A percentile compares a stretch with the other conserved stretches of the same genome.
Conservation (phyloP, 92 coral and sea anemone species). For the Paramuricea clavata region DNA sequence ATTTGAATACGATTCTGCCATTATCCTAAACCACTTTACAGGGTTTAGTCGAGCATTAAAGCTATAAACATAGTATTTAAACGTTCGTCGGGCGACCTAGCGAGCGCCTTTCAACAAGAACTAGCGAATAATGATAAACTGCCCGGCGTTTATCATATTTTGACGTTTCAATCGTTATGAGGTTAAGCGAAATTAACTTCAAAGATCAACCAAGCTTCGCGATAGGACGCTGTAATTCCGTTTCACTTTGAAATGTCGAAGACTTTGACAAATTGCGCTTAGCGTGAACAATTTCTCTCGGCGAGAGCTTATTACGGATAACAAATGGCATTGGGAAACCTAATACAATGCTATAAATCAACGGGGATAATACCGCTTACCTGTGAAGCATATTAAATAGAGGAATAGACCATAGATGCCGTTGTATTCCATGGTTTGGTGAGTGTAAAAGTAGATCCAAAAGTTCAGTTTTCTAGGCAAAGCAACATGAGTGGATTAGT, state of each 20-base stretch:
- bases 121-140: slow-evolving; percentile 41
- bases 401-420: not conserved
- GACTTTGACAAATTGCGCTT: slow-evolving; percentile 49
- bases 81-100: not conserved
- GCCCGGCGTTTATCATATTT: slow-evolving; percentile 55
- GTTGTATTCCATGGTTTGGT: not conserved
- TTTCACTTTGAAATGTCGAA: slow-evolving; percentile 14
- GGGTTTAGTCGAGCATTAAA: not conserved
- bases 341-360: slow-evolving; percentile 28
- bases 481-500: not conserved
- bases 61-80: not conserved
- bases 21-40: not conserved
- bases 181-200: not conserved
- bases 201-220: not conserved
- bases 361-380: not conserved
- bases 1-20: not conserved
- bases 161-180: slow-evolving; percentile 39
- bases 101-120: slow-evolving; percentile 36
- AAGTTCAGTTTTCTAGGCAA: not conserved
- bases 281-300: slow-evolving; percentile 33
- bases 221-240: not conserved
- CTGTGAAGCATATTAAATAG: slow-evolving; percentile 3
- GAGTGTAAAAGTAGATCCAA: not conserved
- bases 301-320: slow-evolving; percentile 28
- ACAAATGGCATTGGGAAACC: slow-evolving; percentile 38